These are phyloP conservation scores for Corvus cornix DNA, from an alignment of 2,113 vertebrate species.

Conservation along the genomic window DNA sequence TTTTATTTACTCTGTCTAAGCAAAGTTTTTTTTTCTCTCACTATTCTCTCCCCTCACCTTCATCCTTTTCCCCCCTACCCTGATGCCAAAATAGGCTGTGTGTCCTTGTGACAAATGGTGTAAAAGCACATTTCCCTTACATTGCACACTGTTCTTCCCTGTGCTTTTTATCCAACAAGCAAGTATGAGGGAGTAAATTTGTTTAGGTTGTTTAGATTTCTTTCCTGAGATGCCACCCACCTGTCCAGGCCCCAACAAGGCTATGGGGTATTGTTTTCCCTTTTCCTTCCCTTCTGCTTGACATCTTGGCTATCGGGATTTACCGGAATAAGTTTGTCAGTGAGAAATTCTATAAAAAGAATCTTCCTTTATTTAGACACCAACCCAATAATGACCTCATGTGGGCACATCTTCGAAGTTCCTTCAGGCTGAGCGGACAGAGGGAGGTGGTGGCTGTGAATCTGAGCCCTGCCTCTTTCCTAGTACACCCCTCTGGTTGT, in stretches of 20 bases:
- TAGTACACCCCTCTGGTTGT: neutral
- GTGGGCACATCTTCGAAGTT: neutral
- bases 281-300: constrained; percentile 28
- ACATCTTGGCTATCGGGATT: neutral
- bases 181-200: neutral
- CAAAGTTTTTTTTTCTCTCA: neutral
- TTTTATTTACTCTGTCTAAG: neutral
- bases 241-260: neutral
- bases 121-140: neutral
- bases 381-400: neutral
- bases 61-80: neutral
- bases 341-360: constrained; percentile 49
- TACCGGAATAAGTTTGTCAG: neutral
- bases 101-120: neutral
- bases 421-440: fast-evolving
- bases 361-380: constrained; percentile 43
- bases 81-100: neutral
- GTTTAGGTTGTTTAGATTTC: neutral
- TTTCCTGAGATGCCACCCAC: neutral
- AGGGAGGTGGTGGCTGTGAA: neutral
- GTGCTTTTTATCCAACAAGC: neutral
- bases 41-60: neutral
- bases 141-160: fast-evolving
- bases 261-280: neutral
- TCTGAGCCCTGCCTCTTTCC: neutral